Base-by-base conservation (phyloP, 2,113 vertebrate species). In the Rhagologus leucostigma region DNA sequence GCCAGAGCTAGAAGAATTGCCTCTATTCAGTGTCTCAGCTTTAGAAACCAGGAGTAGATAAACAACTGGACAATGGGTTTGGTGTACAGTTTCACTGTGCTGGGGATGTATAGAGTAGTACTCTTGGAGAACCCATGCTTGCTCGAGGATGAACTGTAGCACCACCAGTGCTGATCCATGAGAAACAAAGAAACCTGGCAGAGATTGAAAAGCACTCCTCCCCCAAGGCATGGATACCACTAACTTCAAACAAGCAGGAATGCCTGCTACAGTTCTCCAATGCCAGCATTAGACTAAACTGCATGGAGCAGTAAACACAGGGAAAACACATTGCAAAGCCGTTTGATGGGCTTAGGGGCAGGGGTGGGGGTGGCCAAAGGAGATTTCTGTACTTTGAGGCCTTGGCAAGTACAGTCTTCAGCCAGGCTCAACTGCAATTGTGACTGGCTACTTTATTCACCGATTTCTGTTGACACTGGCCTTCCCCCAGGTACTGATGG, bases 1-100 rank as follows among this genome's bases (percentile, higher is more conserved):
- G 95, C 96, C 96, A 96, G 90, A 89, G 39, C 86, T 73, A 62
- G 29, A 97, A 96, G 75, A 97, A 97, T 95, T 89, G 94, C 95
- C 30, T 95, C 95, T 78, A 95, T 97, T 97, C 91, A 97, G 57
- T n/a, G 35, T 76, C 42, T 89, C 62, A 30, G 82, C 83, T 91
- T 93, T 49, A 91, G 67, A 79, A 90, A 84, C 23, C 60, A 93
- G 84, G 42, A 86, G 44, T 59, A 77, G 93, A 76, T 75, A 83
- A 81, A 84, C 79, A 97, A 87, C 89, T 46, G 73, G 71, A 95
- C 92, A 97, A 95, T 82, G 74, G 53, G 10, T 63, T 87, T 87
- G 92, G 79, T 92, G 81, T 89, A 47, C 53, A 57, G 42, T 87
- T 91, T 82, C 67, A 87, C 7, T 94, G 90, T 73, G 70, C 44